Evolutionary conservation across 1,140 invertebrate genomes (phyloP).

Genomic region (Mya arenaria): DNA sequence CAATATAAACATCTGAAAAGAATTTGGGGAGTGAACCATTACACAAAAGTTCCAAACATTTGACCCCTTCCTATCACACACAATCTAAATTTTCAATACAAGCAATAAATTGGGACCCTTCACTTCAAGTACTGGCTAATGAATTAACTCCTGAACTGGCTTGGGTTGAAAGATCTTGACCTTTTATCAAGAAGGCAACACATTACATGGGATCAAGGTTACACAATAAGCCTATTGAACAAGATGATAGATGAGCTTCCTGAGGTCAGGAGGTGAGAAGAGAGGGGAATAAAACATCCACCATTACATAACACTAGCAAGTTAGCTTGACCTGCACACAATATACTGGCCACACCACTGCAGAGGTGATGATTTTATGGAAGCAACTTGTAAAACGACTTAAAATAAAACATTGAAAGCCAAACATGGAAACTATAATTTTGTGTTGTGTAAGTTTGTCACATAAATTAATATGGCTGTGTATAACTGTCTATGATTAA

Average conservation of each 20-base stretch:
- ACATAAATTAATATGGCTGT: too few species aligned
- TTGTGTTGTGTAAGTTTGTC: too few species aligned
- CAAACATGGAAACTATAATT: too few species aligned
- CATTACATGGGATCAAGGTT: background rate
- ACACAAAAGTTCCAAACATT: too few species aligned
- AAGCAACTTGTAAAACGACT: too few species aligned
- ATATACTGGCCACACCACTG: too few species aligned
- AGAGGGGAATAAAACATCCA: background rate
- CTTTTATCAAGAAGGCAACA: slow-evolving; percentile 1
- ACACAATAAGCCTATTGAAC: slow-evolving; percentile 19
- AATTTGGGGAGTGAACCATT: too few species aligned
- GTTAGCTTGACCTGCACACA: background rate
- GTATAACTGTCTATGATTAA: too few species aligned
- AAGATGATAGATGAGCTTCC: background rate
- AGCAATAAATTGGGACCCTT: slow-evolving; percentile 6
- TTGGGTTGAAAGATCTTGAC: background rate
- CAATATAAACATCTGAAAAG: too few species aligned
- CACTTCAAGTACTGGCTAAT: background rate
- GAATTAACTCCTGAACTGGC: background rate
- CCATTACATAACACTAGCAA: background rate
- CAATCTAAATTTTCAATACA: background rate
- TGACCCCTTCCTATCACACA: too few species aligned
- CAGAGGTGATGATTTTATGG: too few species aligned
- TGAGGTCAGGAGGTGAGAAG: slow-evolving; percentile 7
- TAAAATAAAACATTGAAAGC: too few species aligned